phyloP scores from a whole-genome alignment of 2,113 vertebrate genomes.

The Ameiurus melas region DNA sequence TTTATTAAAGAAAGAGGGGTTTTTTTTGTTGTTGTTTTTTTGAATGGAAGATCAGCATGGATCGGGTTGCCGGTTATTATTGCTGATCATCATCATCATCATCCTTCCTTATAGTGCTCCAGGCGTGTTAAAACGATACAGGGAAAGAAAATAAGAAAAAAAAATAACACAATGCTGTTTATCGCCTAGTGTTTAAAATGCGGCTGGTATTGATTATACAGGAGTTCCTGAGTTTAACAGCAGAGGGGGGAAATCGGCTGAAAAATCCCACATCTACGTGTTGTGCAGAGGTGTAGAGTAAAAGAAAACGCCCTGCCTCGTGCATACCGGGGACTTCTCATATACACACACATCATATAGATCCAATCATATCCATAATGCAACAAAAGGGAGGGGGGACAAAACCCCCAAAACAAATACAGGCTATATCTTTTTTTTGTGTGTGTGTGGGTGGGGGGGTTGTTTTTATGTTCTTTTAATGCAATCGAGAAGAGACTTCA shows the following conservation, averaged over 20 bases:
- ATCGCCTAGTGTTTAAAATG: neutral
- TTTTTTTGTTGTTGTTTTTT: neutral
- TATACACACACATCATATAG: neutral
- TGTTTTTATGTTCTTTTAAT: too few species aligned
- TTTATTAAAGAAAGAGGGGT: neutral
- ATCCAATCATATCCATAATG: neutral
- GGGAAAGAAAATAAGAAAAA: neutral
- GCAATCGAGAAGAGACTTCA: neutral
- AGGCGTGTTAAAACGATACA: neutral
- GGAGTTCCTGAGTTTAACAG: constrained; percentile 22
- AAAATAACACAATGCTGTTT: neutral
- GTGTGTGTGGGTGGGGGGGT: too few species aligned
- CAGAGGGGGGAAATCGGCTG: neutral
- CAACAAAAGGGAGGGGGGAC: neutral
- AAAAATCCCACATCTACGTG: constrained; percentile 32
- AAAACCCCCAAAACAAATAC: too few species aligned
- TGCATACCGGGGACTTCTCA: constrained; percentile 39
- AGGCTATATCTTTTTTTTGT: neutral
- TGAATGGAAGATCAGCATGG: neutral
- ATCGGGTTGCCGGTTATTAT: neutral
- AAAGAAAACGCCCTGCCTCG: constrained; percentile 79
- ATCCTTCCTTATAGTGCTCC: neutral
- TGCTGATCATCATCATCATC: neutral
- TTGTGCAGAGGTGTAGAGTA: constrained; percentile 51
- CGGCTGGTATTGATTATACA: neutral